Evolutionary conservation across 2,888 invertebrate genomes (phyloP).

Genomic region (Perithous albicinctus): DNA sequence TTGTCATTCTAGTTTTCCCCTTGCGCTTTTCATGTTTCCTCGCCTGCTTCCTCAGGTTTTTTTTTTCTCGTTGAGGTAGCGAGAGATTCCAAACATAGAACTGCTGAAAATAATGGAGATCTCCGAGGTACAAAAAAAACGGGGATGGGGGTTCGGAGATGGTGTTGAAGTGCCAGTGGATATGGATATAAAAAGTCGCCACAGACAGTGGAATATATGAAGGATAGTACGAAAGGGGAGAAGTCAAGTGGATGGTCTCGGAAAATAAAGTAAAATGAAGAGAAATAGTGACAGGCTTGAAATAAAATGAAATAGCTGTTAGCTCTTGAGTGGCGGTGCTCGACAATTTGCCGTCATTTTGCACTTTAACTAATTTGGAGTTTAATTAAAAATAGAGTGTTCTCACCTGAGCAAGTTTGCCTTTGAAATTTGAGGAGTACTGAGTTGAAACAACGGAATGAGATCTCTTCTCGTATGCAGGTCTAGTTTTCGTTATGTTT

Average conservation of each 20-base stretch:
- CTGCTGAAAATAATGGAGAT: slow-evolving; percentile 58
- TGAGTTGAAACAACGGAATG: slow-evolving; percentile 60
- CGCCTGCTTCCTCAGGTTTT: neutral
- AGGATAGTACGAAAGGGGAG: slow-evolving; percentile 1
- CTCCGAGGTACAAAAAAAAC: slow-evolving; percentile 38
- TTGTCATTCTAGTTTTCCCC: neutral
- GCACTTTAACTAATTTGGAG: neutral
- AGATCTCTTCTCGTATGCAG: slow-evolving; percentile 56
- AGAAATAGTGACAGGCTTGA: neutral
- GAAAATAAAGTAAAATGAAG: slow-evolving; percentile 23
- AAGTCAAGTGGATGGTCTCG: slow-evolving; percentile 35
- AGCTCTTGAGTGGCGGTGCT: neutral
- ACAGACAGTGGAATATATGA: neutral
- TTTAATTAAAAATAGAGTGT: slow-evolving; percentile 36
- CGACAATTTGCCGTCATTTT: neutral
- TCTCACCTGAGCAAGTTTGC: slow-evolving; percentile 79
- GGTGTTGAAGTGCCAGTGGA: slow-evolving; percentile 37
- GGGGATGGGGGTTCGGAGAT: neutral
- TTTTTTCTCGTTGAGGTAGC: neutral
- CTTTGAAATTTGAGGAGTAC: slow-evolving; percentile 76
- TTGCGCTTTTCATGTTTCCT: slow-evolving; percentile 25
- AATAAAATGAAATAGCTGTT: neutral
- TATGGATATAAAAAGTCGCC: slow-evolving; percentile 36
- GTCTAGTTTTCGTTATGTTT: slow-evolving; percentile 29
- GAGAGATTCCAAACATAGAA: slow-evolving; percentile 49